A percentile compares a stretch with the other conserved stretches of the same genome.
Conservation (phyloP, 2,113 vertebrate species). For the Labeo rohita region DNA sequence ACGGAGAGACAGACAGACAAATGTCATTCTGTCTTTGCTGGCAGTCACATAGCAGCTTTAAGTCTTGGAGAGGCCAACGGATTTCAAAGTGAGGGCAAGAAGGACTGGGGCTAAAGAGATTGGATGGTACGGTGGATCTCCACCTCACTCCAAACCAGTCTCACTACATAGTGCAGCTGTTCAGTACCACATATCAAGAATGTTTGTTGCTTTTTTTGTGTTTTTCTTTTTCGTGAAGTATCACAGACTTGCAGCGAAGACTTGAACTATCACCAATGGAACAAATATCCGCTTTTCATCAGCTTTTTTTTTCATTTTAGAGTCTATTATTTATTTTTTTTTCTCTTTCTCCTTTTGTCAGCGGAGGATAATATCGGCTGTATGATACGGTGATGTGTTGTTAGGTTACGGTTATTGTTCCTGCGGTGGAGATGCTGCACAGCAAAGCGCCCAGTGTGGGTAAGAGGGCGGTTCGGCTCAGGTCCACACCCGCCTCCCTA, state of each 20-base stretch:
- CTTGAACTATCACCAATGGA: slow-evolving; percentile 81
- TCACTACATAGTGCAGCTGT: slow-evolving; percentile 50
- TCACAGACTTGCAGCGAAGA: slow-evolving; percentile 68
- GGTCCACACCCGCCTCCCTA: slow-evolving; percentile 64
- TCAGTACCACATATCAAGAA: slow-evolving; percentile 56
- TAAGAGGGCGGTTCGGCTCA: slow-evolving; percentile 29
- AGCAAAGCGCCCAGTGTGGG: slow-evolving; percentile 56
- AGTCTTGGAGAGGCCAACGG: slow-evolving; percentile 89
- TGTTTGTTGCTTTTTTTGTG: slow-evolving; percentile 53
- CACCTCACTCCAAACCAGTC: slow-evolving; percentile 42
- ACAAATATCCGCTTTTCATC: slow-evolving; percentile 69
- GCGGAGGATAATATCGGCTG: slow-evolving; percentile 37
- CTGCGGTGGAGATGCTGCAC: slow-evolving; percentile 74
- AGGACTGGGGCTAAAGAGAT: slow-evolving; percentile 50
- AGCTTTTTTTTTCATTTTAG: slow-evolving; percentile 68
- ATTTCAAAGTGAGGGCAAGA: slow-evolving; percentile 61
- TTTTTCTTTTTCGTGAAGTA: slow-evolving; percentile 45
- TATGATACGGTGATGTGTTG: slow-evolving; percentile 34
- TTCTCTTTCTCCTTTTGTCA: slow-evolving; percentile 53
- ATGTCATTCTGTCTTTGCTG: slow-evolving; percentile 88
- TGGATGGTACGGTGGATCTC: slow-evolving; percentile 51
- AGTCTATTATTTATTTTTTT: background rate
- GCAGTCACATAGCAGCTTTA: slow-evolving; percentile 96
- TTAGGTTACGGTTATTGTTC: slow-evolving; percentile 48
- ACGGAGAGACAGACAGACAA: slow-evolving; percentile 77